Conservation (phyloP, 2,797 vertebrate species). For the Okamejei kenojei region DNA sequence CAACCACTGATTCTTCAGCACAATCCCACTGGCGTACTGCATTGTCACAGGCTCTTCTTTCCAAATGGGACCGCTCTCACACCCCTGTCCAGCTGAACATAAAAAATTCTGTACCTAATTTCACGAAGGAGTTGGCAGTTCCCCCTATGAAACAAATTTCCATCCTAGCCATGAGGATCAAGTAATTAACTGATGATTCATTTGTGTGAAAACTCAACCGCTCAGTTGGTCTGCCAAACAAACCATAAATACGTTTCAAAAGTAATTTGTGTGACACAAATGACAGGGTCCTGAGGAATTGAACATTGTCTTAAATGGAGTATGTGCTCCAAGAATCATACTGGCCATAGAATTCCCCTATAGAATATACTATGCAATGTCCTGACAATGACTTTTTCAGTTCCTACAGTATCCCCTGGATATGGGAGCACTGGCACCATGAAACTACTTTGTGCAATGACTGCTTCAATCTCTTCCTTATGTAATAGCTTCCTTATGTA, state of each 20-base stretch:
- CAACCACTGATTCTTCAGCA: neutral
- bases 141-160: neutral
- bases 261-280: neutral
- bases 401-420: neutral
- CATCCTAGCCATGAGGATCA: neutral
- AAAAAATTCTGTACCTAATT: neutral
- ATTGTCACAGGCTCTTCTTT: neutral
- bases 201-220: neutral
- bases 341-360: neutral
- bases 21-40: neutral
- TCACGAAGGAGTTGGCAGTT: neutral
- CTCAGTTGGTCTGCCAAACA: neutral
- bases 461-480: no score
- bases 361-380: neutral
- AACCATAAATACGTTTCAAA: neutral
- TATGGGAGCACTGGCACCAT: neutral
- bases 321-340: neutral
- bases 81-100: neutral
- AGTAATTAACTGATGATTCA: neutral
- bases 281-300: neutral
- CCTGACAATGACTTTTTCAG: neutral
- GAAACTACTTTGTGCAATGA: neutral
- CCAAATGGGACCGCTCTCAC: neutral
- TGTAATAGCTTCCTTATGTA: neutral
- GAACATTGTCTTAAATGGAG: neutral